Evolutionary conservation across 2,888 invertebrate genomes (phyloP).

Genomic region (Stenchaetothrips biformis): DNA sequence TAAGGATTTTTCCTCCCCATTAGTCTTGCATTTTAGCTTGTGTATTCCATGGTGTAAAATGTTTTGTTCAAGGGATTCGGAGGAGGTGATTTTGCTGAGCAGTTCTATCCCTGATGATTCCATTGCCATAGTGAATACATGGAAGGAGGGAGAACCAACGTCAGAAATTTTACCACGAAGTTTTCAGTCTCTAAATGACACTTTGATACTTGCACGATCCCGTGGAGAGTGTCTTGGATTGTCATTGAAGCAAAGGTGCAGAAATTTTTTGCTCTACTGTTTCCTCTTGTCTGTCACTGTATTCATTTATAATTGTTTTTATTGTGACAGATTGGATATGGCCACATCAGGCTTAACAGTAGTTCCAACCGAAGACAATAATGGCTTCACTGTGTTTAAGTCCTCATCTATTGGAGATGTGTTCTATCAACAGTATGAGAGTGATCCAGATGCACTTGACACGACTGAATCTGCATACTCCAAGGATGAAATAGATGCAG

Average conservation of each 20-base stretch:
- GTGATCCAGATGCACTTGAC: not conserved
- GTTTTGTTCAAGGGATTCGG: not conserved
- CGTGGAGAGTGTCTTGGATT: not conserved
- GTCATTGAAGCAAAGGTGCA: not conserved
- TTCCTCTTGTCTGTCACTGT: not conserved
- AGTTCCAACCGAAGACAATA: not conserved
- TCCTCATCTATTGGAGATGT: not conserved
- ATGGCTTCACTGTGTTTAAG: not conserved
- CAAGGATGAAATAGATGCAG: not conserved
- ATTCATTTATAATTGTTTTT: not conserved
- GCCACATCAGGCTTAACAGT: not conserved
- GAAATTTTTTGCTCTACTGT: not conserved
- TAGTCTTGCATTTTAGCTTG: not conserved
- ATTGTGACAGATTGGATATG: not conserved
- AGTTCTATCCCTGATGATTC: not conserved
- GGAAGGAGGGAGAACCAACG: not conserved
- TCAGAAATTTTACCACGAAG: not conserved
- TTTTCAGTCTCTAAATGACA: not conserved
- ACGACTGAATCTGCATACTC: not conserved
- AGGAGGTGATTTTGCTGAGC: not conserved
- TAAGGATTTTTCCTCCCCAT: not conserved
- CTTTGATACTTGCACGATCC: not conserved
- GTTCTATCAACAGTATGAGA: not conserved
- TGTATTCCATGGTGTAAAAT: not conserved
- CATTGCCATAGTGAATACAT: not conserved